Evolutionary conservation across 2,888 invertebrate species (phyloP).

Genomic region (Mamestra brassicae): DNA sequence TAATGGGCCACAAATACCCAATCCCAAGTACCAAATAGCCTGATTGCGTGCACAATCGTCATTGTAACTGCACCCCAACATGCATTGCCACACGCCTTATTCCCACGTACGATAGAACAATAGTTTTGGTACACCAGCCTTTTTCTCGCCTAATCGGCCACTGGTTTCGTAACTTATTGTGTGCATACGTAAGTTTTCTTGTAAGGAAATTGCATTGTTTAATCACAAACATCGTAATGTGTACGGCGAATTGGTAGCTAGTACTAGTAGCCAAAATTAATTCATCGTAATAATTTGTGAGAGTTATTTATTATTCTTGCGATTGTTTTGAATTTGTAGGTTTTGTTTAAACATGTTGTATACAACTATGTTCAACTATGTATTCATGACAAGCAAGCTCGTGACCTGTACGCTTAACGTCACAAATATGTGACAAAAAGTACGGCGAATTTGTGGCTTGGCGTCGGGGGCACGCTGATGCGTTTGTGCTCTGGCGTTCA

Average conservation of each 20-base stretch:
- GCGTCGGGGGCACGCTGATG: too few relatives aligned
- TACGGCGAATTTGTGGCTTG: too few relatives aligned
- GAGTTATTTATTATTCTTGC: neutral
- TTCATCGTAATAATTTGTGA: conserved; percentile 19
- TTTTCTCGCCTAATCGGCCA: conserved; percentile 85
- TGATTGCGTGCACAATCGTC: neutral
- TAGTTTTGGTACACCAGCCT: conserved; percentile 71
- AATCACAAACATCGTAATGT: conserved; percentile 57
- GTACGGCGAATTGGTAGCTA: conserved; percentile 20
- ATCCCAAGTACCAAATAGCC: neutral
- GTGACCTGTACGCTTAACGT: too few relatives aligned
- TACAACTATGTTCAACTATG: too few relatives aligned
- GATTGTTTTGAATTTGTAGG: neutral
- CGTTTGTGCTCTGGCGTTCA: too few relatives aligned
- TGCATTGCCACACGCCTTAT: conserved; percentile 62
- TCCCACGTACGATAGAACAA: conserved; percentile 83
- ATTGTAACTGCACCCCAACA: conserved; percentile 40
- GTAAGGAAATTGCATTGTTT: conserved; percentile 77
- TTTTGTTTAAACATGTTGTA: conserved; percentile 15
- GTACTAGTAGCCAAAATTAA: conserved; percentile 4
- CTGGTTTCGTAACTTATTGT: conserved; percentile 86
- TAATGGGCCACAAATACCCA: neutral
- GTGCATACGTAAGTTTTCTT: conserved; percentile 63
- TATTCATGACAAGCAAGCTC: too few relatives aligned
- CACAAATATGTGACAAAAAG: too few relatives aligned